Evolutionary conservation across 2,888 invertebrate genomes (phyloP), one percentile per base, ranked within the genome.

Genomic region (Sarcophaga caerulescens): DNA sequence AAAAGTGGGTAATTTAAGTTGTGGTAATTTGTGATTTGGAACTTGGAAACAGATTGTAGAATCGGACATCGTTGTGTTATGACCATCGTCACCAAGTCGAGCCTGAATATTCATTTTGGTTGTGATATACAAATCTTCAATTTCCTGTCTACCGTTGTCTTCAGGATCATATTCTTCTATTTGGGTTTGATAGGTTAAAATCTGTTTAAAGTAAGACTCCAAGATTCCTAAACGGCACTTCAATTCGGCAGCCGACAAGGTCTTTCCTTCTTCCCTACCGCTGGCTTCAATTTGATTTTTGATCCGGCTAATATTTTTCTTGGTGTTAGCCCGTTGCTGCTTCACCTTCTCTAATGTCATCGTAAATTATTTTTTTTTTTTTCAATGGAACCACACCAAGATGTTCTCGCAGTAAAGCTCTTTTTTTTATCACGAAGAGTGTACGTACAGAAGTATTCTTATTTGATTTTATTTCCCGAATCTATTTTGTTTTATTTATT

Each of bases 181-280:
- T 65, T n/a, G 44, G n/a, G 65, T 71, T 52, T 81, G 70, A 21
- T 45, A 45, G 2, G 60, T 10, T 19, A 76, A 25, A 2, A 45
- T 44, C 63, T 81, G 81, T 17, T 68, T 81, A 5, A 76, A 76
- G 23, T 82, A 82, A 1, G 71, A 62, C n/a, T 82, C 76, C 21
- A 76, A 35, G 19, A 81, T 69, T 25, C 25, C 62, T 10, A 81
- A 52, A 1, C 62, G 44, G 14, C 74, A 74, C 25, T 74, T 74
- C 2, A 80, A 45, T 44, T 73, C 80, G 0, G 59, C 65, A 12
- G 45, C 4, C 5, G 79, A 71, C 0, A 73, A 66, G 10, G 23
- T 14, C 45, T 45, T 73, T 44, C 66, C 57, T 73, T 73, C 71
- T n/a, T 60, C 59, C n/a, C 71, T 71, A 21, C 23, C 79, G 63